These are phyloP conservation scores for Ptyas mucosa DNA, from an alignment of 2,113 vertebrate species.

Conservation along the genomic window DNA sequence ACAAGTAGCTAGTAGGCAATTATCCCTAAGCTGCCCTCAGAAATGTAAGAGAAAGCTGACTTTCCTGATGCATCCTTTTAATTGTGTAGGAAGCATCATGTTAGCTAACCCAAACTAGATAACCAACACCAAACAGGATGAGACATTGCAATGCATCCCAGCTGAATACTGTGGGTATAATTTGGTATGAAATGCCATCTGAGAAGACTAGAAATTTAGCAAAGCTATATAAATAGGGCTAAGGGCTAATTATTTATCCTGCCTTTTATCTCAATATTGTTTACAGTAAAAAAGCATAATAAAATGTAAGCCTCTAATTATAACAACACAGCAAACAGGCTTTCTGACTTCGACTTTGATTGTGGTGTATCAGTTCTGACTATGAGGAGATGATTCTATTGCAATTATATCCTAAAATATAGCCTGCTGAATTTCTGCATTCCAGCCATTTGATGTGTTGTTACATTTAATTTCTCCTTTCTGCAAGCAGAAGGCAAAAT, in stretches of 20 bases:
- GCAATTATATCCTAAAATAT: background rate
- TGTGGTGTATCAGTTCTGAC: background rate
- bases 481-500: background rate
- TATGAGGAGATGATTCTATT: background rate
- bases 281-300: background rate
- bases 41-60: background rate
- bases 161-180: rapidly evolving
- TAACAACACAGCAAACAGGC: background rate
- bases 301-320: background rate
- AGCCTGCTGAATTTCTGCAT: background rate
- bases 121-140: background rate
- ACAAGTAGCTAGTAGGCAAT: background rate
- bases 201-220: background rate
- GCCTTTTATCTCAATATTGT: background rate
- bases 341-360: background rate
- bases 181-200: background rate
- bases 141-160: background rate
- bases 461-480: background rate
- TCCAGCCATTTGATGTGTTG: background rate
- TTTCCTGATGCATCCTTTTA: background rate
- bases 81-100: background rate
- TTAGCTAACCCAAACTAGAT: background rate
- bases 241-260: background rate
- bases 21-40: background rate
- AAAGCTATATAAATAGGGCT: background rate